Evolutionary conservation across 2,797 vertebrate species (phyloP).

Genomic region (Onychomys leucogaster): DNA sequence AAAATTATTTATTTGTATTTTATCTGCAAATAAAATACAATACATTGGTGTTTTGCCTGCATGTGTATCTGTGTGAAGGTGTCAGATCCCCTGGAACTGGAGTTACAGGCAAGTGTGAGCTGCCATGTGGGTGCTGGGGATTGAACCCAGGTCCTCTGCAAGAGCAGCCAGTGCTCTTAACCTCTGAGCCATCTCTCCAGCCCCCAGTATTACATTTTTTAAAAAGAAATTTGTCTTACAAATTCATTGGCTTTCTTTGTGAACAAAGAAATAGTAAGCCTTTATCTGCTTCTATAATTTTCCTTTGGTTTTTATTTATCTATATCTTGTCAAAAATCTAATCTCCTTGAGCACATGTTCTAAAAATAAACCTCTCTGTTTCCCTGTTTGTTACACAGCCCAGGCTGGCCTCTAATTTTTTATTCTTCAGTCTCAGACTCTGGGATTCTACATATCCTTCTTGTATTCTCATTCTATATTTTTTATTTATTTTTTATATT

Average conservation of each 20-base stretch:
- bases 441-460: background rate
- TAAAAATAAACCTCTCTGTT: background rate
- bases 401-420: background rate
- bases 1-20: background rate
- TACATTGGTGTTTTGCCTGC: background rate
- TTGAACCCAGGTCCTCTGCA: background rate
- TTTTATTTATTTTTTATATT: background rate
- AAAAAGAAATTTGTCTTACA: conserved; percentile 4
- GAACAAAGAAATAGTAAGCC: conserved; percentile 10
- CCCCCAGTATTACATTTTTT: background rate
- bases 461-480: too few species aligned
- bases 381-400: background rate
- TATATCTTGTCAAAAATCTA: conserved; percentile 20
- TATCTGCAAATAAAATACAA: too few species aligned
- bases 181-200: background rate
- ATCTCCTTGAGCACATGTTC: background rate
- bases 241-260: conserved; percentile 39
- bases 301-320: background rate
- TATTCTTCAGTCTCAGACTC: background rate
- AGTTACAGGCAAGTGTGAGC: background rate
- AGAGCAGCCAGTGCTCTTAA: background rate
- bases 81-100: background rate
- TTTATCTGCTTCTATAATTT: conserved; percentile 50
- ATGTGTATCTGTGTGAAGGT: background rate
- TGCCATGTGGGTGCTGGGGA: background rate